phyloP scores from a whole-genome alignment of 2,888 invertebrate species.

The Drosophila koepferae region DNA sequence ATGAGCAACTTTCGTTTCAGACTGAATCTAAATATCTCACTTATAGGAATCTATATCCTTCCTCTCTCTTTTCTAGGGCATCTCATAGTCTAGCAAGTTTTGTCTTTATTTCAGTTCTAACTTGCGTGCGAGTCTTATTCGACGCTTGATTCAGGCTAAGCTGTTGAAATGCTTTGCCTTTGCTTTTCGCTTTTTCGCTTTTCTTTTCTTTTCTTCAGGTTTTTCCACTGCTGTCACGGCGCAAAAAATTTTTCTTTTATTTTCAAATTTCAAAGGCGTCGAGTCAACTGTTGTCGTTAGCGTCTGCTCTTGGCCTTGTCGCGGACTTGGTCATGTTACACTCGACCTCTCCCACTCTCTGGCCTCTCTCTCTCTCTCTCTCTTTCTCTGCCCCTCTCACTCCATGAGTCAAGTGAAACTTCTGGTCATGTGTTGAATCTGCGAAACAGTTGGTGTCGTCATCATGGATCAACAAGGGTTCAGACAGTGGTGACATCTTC shows the following conservation, averaged over 20 bases:
- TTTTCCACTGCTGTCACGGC: constrained; percentile 23
- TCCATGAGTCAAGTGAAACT: constrained; percentile 5
- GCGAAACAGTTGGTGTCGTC: constrained; percentile 44
- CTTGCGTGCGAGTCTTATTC: constrained; percentile 25
- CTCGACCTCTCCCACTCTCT: not conserved
- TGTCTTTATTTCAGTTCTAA: constrained; percentile 14
- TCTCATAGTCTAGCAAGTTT: not conserved
- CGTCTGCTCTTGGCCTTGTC: constrained; percentile 36
- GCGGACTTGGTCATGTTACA: constrained; percentile 3
- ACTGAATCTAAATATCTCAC: not conserved
- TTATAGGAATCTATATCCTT: not conserved
- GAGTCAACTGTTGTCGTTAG: constrained; percentile 41
- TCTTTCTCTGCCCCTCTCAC: not conserved
- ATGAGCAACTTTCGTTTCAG: not conserved
- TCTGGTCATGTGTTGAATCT: constrained; percentile 51
- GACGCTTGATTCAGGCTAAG: constrained; percentile 65
- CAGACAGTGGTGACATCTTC: constrained; percentile 9
- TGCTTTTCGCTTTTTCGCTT: constrained; percentile 19
- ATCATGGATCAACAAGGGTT: constrained; percentile 41
- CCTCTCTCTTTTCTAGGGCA: constrained; percentile 17
- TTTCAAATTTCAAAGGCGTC: constrained; percentile 57
- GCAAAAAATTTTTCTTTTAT: constrained; percentile 54
- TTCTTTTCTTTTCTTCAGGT: constrained; percentile 1
- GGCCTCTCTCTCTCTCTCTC: not conserved
- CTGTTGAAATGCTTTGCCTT: constrained; percentile 66